Percentiles rank a stretch among this genome's conserved stretches.
These are phyloP conservation scores for Ammodytes dubius DNA, from an alignment of 2,113 vertebrate genomes.

Conservation along the genomic window DNA sequence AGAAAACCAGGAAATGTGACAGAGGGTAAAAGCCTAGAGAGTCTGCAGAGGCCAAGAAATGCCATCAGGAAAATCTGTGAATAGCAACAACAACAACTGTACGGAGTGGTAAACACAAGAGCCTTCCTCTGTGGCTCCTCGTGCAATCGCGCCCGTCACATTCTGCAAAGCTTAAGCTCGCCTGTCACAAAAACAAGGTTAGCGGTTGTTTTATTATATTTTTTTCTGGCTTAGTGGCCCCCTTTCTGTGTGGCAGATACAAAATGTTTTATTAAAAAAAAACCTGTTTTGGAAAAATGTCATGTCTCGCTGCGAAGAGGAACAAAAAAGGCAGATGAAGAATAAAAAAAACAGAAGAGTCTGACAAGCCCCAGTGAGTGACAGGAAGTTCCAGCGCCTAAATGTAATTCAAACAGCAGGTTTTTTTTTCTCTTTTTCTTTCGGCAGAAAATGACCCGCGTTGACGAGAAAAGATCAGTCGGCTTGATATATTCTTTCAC, in stretches of 20 bases:
- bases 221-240: conserved; percentile 41
- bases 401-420: conserved; percentile 45
- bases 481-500: conserved; percentile 44
- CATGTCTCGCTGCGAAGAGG: conserved; percentile 40
- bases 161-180: conserved; percentile 55
- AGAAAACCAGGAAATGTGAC: conserved; percentile 52
- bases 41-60: conserved; percentile 43
- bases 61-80: conserved; percentile 37
- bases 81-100: conserved; percentile 11
- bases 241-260: conserved; percentile 50
- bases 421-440: background rate
- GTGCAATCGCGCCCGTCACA: conserved; percentile 55
- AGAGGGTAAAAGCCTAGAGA: conserved; percentile 27
- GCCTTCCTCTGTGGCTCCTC: conserved; percentile 46
- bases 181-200: conserved; percentile 74
- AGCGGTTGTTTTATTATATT: conserved; percentile 18
- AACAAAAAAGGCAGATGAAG: conserved; percentile 48
- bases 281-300: conserved; percentile 67
- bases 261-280: conserved; percentile 66
- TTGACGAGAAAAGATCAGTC: conserved; percentile 33
- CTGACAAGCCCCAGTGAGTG: conserved; percentile 31
- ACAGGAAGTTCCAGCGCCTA: conserved; percentile 15
- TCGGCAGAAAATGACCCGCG: conserved; percentile 44
- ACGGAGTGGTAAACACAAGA: conserved; percentile 45
- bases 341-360: conserved; percentile 24